Base-by-base conservation (phyloP, 2,888 invertebrate genomes). In the Xylota segnis region DNA sequence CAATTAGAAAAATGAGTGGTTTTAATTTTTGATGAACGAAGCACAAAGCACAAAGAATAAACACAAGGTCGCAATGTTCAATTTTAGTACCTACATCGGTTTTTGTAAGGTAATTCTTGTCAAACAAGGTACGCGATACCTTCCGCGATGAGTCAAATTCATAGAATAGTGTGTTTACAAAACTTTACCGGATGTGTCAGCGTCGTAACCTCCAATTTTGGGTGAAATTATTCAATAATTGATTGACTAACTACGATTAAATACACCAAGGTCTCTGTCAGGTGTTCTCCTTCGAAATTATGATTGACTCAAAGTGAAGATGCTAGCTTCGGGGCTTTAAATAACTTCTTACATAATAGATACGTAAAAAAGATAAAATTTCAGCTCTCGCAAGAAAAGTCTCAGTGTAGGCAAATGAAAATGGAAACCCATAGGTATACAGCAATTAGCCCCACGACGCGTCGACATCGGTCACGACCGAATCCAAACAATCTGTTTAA, bases 121-220 rank as follows among this genome's bases (percentile, higher is more conserved):
- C 16, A 45, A 45, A 45, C 45, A 40, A 40, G 40, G 9, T 34
- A 34, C 5, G 0, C 2, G 2, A 23, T 23, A 23, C 23, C 23
- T 23, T 2, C 12, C 5, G 14, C n/a, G 43, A 45, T 45, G 45
- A 45, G 16, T 45, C 45, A 45, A 16, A 16, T 7, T 45, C 16
- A 45, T 14, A 43, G 9, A 47, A 47, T 23, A 10, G 18, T 18
- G 1, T 3, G 18, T 50, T 50, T 12, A 50, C 18, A 50, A 1
- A 23, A 23, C 4, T 9, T 18, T 12, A 10, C 50, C 50, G 23
- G 50, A 50, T 12, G 12, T 50, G 9, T 9, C 50, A 23, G 23
- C 45, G 0, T 50, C 12, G 23, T n/a, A 52, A 52, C 52, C 52
- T 52, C 29, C 52, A 52, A n/a, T 27, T 52, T 52, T n/a, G 27